Evolutionary conservation across 1,140 invertebrate species (phyloP), one percentile per base, ranked within the genome.

Genomic region (Penaeus chinensis): DNA sequence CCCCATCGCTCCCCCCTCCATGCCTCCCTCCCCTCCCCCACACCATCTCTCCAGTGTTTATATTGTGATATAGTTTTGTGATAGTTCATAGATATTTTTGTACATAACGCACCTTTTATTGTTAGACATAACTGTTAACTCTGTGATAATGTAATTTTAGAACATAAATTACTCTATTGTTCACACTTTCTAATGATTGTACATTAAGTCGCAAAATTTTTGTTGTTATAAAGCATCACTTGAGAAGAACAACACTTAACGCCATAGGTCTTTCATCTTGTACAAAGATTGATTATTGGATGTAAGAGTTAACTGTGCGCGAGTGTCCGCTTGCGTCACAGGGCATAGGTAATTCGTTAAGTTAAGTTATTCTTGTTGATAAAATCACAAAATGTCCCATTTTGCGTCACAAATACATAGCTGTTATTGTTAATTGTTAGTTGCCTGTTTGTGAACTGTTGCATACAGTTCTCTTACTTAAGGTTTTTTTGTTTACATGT

Each of bases 81-180:
- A 84, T 84, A 80, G 84, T 62, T n/a, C 63, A 80, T 85, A 85
- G 47, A 18, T 85, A 85, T 80, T 85, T 85, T 85, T 85, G 84
- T 85, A 85, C 27, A 85, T 85, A 85, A 76, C 27, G n/a, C 60
- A 85, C 18, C n/a, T 32, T 74, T 24, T 84, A 37, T 20, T 74
- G 62, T 61, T 60, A 65, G 22, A 54, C 10, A 54, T 54, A 54
- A 54, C 0, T 13, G 77, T 85, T 62, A 37, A 24, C 60, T 37
- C 74, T 84, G 69, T 77, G 74, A 77, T 85, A 78, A 78, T 65
- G 20, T 63, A 22, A 78, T 27, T 10, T 18, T 18, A 76, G 65
- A 16, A 24, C 42, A 85, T n/a, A 22, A 62, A 79, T 32, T 24
- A 27, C 27, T 78, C 42, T 19, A 66, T 42, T 42, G 37, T 42